Percentiles rank a stretch among this genome's conserved stretches.
Conservation (phyloP, 2,797 vertebrate species). For the Bothrops alternatus region DNA sequence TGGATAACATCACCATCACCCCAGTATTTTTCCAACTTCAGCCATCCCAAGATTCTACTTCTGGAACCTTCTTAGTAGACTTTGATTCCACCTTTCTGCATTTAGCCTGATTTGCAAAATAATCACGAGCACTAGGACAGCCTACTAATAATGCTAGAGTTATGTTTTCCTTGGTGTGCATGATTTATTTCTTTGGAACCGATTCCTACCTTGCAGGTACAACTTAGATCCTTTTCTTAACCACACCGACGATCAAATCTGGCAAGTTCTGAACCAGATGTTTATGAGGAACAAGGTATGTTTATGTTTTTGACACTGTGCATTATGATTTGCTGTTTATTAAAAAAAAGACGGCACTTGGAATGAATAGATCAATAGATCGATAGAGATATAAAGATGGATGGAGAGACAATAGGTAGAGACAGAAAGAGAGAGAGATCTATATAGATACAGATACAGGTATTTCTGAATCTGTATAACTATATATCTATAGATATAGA, state of each 20-base stretch:
- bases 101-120: not conserved
- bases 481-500: no score
- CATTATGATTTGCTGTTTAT: constrained; percentile 19
- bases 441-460: not conserved
- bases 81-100: not conserved
- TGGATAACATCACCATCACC: no score
- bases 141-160: not conserved
- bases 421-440: not conserved
- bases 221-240: constrained; percentile 77
- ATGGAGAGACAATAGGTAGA: no score
- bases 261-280: constrained; percentile 78
- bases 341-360: constrained; percentile 2
- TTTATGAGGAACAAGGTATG: constrained; percentile 78
- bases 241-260: constrained; percentile 74
- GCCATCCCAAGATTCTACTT: not conserved
- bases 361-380: not conserved
- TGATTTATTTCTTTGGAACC: not conserved
- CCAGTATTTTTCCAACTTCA: not conserved
- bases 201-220: constrained; percentile 64
- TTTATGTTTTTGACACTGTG: not conserved
- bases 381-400: not conserved
- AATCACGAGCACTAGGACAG: not conserved
- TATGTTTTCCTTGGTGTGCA: not conserved
- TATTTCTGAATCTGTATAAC: no score
- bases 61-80: not conserved